Percentiles rank a stretch among this genome's conserved stretches.
Evolutionary conservation across 2,888 invertebrate genomes (phyloP).

Genomic region (Noctua janthe): DNA sequence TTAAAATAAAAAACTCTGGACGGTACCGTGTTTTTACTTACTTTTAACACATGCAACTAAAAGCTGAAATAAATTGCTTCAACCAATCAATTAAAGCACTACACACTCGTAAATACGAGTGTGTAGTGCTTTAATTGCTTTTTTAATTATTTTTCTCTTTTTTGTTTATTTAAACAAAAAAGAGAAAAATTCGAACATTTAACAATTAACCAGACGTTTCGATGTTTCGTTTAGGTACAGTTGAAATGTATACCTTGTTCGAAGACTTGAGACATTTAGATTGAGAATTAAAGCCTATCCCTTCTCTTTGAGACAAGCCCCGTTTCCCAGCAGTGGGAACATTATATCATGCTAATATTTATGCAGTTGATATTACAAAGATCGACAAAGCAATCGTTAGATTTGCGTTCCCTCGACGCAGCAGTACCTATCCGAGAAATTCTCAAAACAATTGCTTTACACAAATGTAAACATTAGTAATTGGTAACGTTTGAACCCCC

Average conservation of each 20-base stretch:
- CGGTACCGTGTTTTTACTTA: background rate
- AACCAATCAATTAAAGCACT: background rate
- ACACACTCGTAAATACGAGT: too few species aligned
- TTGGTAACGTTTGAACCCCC: conserved; percentile 34
- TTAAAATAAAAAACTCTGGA: background rate
- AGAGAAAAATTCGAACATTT: too few species aligned
- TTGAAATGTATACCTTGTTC: background rate
- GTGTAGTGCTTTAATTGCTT: too few species aligned
- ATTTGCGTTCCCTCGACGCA: background rate
- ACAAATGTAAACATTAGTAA: conserved; percentile 56
- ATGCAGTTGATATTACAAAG: background rate
- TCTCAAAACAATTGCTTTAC: conserved; percentile 52
- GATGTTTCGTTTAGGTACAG: background rate
- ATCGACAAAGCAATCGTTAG: background rate
- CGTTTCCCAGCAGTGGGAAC: background rate
- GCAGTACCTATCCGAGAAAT: background rate
- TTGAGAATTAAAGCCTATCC: background rate
- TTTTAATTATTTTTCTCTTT: too few species aligned
- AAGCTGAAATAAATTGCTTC: background rate
- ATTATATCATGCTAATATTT: background rate
- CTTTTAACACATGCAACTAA: background rate
- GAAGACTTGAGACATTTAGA: background rate
- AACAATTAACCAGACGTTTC: too few species aligned
- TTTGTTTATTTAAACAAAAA: too few species aligned
- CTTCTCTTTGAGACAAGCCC: background rate